phyloP scores from a whole-genome alignment of 1,140 invertebrate species.

The Sminthurinus signatus region DNA sequence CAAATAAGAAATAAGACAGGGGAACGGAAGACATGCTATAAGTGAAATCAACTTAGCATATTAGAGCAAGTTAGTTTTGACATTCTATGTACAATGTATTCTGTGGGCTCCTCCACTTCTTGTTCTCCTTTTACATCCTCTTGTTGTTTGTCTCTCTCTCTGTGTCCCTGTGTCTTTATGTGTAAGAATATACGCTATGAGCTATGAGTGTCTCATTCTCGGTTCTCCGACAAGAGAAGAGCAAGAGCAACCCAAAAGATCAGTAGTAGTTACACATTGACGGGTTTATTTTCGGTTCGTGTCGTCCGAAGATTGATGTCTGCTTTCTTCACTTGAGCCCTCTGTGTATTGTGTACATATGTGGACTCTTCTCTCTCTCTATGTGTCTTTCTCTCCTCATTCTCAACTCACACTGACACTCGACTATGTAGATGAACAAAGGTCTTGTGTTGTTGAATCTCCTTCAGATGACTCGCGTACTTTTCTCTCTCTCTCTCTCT shows the following conservation, averaged over 20 bases:
- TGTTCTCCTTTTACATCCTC: too few relatives aligned
- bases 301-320: conserved; percentile 38
- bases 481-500: too few relatives aligned
- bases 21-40: too few relatives aligned
- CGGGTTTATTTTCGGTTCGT: conserved; percentile 35
- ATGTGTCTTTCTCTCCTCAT: too few relatives aligned
- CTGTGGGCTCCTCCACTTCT: too few relatives aligned
- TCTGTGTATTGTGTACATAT: conserved; percentile 10
- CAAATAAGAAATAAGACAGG: conserved; percentile 6
- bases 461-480: too few relatives aligned
- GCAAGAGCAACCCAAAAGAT: conserved; percentile 17
- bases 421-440: too few relatives aligned
- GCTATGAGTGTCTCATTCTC: conserved; percentile 14
- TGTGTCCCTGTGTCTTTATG: conserved; percentile 29
- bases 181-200: too few relatives aligned
- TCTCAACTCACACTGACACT: too few relatives aligned
- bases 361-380: background rate
- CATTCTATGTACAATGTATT: too few relatives aligned
- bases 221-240: conserved; percentile 8
- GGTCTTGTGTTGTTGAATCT: too few relatives aligned
- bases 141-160: too few relatives aligned
- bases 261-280: conserved; percentile 32
- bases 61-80: conserved; percentile 18
- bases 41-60: conserved; percentile 1
- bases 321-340: conserved; percentile 31